These are phyloP conservation scores for Teleopsis dalmanni DNA, from an alignment of 1,140 invertebrate species.

Conservation along the genomic window DNA sequence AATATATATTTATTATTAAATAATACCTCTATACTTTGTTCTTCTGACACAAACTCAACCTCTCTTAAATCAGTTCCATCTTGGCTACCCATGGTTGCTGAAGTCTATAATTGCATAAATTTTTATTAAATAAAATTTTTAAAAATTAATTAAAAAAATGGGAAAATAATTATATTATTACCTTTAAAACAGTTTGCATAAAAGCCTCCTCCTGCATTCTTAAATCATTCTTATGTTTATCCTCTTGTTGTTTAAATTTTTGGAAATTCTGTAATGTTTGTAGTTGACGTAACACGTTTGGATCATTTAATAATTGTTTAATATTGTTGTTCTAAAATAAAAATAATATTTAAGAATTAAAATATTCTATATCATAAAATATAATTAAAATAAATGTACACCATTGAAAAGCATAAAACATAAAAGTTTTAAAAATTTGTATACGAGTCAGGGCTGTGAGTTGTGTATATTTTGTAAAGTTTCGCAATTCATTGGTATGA, in stretches of 20 bases:
- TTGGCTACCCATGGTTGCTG: constrained; percentile 21
- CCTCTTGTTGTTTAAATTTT: constrained; percentile 59
- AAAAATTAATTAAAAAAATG: background rate
- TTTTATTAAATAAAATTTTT: too few species aligned
- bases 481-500: too few species aligned
- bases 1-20: background rate
- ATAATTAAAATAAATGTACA: constrained; percentile 5
- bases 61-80: constrained; percentile 37
- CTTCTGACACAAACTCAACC: constrained; percentile 48
- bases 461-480: too few species aligned
- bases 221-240: constrained; percentile 62
- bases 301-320: constrained; percentile 52
- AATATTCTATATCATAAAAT: constrained; percentile 1
- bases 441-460: too few species aligned
- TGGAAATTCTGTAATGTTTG: constrained; percentile 47
- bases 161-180: constrained; percentile 4
- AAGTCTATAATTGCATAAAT: constrained; percentile 16
- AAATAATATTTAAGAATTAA: background rate
- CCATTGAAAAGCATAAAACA: background rate
- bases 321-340: constrained; percentile 36
- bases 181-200: constrained; percentile 49
- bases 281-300: constrained; percentile 61
- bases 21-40: constrained; percentile 45
- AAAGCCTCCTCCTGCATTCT: constrained; percentile 71
- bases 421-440: background rate